Conservation (phyloP, 1,140 invertebrate species). For the Drosophila quadrilineata region DNA sequence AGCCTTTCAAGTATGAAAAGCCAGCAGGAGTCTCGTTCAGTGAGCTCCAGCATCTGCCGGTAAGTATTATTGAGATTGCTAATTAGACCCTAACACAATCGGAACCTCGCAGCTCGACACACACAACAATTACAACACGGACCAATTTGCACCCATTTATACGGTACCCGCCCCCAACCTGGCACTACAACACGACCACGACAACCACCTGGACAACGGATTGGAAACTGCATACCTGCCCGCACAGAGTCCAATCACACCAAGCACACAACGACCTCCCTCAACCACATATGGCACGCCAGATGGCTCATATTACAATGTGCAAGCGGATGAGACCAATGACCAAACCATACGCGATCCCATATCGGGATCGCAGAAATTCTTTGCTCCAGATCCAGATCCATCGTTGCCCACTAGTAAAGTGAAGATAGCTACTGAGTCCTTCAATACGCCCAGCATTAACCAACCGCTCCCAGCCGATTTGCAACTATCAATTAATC, state of each 20-base stretch:
- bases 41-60: conserved; percentile 67
- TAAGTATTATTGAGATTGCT: conserved; percentile 37
- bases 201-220: conserved; percentile 61
- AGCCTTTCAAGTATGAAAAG: conserved; percentile 73
- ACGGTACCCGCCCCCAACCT: conserved; percentile 90
- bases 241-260: conserved; percentile 31
- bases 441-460: conserved; percentile 81
- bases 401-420: conserved; percentile 80
- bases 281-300: conserved; percentile 47
- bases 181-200: conserved; percentile 42
- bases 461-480: conserved; percentile 80
- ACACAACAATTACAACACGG: conserved; percentile 66
- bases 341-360: conserved; percentile 79
- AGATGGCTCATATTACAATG: conserved; percentile 76
- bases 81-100: conserved; percentile 4
- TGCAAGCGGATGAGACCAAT: conserved; percentile 81
- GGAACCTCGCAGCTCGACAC: conserved; percentile 60
- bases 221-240: conserved; percentile 55
- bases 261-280: conserved; percentile 36
- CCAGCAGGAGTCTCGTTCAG: conserved; percentile 55
- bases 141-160: conserved; percentile 87
- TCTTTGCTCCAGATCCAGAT: conserved; percentile 82
- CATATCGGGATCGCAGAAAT: conserved; percentile 78
- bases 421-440: conserved; percentile 79
- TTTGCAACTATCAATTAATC: conserved; percentile 70